These are phyloP conservation scores for Epirrita christyi DNA, from an alignment of 2,888 invertebrate genomes.

Conservation along the genomic window DNA sequence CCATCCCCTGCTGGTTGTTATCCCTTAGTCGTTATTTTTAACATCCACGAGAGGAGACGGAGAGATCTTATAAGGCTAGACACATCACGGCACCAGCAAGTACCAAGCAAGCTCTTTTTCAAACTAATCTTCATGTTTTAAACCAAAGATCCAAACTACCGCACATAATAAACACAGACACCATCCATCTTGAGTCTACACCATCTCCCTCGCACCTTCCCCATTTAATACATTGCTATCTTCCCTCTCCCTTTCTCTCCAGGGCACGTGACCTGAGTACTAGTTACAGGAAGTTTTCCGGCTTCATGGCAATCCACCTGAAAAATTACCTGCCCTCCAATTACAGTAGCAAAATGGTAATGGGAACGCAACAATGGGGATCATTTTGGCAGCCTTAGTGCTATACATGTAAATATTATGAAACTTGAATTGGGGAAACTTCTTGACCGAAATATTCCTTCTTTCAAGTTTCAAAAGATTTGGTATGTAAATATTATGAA, in stretches of 20 bases:
- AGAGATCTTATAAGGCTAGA: too few relatives aligned
- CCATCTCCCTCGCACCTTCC: conserved; percentile 42
- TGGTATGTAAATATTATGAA: too few relatives aligned
- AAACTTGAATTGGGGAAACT: too few relatives aligned
- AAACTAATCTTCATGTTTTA: conserved; percentile 15
- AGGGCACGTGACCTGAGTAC: conserved; percentile 70
- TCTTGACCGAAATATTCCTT: too few relatives aligned
- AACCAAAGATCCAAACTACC: conserved; percentile 27
- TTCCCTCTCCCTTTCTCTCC: conserved; percentile 42
- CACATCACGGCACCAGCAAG: not conserved
- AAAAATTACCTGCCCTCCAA: conserved; percentile 81
- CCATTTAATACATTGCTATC: not conserved
- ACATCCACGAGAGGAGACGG: not conserved
- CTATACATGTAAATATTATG: too few relatives aligned
- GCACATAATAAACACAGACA: conserved; percentile 31
- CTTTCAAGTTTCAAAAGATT: too few relatives aligned
- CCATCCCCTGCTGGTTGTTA: too few relatives aligned
- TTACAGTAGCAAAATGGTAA: too few relatives aligned
- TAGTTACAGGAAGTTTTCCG: conserved; percentile 56
- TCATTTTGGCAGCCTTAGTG: too few relatives aligned
- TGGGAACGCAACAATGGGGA: too few relatives aligned
- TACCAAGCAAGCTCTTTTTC: not conserved
- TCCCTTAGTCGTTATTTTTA: not conserved
- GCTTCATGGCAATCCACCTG: conserved; percentile 69
- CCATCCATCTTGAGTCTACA: conserved; percentile 52